Conservation (phyloP, 2,888 invertebrate species). For the Tinea semifulvella region DNA sequence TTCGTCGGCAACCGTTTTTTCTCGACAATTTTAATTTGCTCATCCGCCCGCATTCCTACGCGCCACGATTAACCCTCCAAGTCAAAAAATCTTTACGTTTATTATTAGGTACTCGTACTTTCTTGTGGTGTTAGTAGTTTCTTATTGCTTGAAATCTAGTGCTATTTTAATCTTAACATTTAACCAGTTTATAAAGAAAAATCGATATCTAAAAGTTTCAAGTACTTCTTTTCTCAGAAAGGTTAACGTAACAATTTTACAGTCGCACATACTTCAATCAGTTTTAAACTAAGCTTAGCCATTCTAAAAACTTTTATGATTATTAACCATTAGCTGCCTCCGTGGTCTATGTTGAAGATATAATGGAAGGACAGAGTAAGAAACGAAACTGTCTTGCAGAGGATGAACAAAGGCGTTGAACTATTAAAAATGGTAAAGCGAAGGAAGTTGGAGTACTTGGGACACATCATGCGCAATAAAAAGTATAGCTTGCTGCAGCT, state of each 20-base stretch:
- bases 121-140: background rate
- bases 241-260: background rate
- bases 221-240: constrained; percentile 1
- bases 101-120: background rate
- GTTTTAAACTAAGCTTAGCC: constrained; percentile 3
- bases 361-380: too few species aligned
- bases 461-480: too few species aligned
- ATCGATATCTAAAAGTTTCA: too few species aligned
- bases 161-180: background rate
- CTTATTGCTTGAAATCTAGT: background rate
- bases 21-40: constrained; percentile 43
- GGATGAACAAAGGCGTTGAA: too few species aligned
- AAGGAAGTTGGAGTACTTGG: too few species aligned
- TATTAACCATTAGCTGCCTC: too few species aligned
- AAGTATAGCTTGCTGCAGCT: too few species aligned
- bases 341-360: too few species aligned
- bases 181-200: too few species aligned
- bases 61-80: background rate
- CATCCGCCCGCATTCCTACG: constrained; percentile 20
- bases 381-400: too few species aligned
- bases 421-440: too few species aligned
- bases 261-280: constrained; percentile 7
- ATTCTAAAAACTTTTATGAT: too few species aligned
- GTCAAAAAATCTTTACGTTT: background rate
- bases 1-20: constrained; percentile 20